Conservation (phyloP, 2,888 invertebrate genomes). For the Physocephala rufipes region DNA sequence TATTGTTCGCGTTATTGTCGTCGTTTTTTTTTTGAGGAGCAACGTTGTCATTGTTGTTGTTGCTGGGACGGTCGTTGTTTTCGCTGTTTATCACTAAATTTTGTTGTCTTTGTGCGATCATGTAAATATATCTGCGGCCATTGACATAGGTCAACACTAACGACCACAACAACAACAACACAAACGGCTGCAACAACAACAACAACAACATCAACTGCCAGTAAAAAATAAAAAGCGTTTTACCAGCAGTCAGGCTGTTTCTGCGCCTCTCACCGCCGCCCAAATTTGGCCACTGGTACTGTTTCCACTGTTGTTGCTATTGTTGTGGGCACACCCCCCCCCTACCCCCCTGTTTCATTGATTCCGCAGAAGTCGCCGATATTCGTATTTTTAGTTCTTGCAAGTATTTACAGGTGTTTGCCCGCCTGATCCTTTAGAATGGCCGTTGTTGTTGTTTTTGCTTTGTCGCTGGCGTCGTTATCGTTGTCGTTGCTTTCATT, state of each 20-base stretch:
- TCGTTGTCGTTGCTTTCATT: slow-evolving; percentile 39
- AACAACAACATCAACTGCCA: not conserved
- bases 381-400: not conserved
- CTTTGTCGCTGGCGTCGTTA: slow-evolving; percentile 38
- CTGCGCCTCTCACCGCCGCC: no score
- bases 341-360: no score
- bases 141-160: slow-evolving; percentile 47
- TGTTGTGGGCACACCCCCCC: no score
- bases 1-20: not conserved
- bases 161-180: slow-evolving; percentile 30
- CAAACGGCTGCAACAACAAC: slow-evolving; percentile 17
- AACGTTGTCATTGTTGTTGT: not conserved
- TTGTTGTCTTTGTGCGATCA: slow-evolving; percentile 40
- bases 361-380: not conserved
- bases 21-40: slow-evolving; percentile 1
- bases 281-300: no score
- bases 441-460: slow-evolving; percentile 20
- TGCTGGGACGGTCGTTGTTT: not conserved
- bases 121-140: slow-evolving; percentile 47
- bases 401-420: slow-evolving; percentile 35
- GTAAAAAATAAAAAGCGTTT: no score
- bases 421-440: slow-evolving; percentile 46
- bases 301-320: no score
- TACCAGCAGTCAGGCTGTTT: no score
- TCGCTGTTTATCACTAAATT: not conserved